These are phyloP conservation scores for Catharus ustulatus DNA, from an alignment of 2,797 vertebrate species.

Conservation along the genomic window DNA sequence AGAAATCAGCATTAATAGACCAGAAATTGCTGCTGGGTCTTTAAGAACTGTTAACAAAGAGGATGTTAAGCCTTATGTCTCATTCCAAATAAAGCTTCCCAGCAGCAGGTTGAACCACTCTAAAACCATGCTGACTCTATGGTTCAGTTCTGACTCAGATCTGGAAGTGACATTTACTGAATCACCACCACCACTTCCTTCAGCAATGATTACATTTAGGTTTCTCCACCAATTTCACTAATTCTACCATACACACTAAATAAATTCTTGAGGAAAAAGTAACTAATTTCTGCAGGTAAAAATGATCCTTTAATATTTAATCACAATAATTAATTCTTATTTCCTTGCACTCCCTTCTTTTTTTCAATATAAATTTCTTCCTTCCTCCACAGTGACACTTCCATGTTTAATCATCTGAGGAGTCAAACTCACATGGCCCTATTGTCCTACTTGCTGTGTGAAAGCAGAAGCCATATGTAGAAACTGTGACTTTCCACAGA, in stretches of 20 bases:
- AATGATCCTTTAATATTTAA: neutral
- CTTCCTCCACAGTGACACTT: neutral
- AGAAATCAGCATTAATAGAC: neutral
- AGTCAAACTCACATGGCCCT: neutral
- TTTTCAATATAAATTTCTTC: neutral
- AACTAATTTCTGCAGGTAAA: neutral
- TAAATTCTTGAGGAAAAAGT: neutral
- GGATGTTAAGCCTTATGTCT: neutral
- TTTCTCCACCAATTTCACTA: neutral
- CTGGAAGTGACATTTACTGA: conserved; percentile 23
- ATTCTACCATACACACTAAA: neutral
- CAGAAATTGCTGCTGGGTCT: neutral
- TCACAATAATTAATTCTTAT: neutral
- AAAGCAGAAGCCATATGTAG: neutral
- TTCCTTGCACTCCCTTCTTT: neutral
- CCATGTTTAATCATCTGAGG: neutral
- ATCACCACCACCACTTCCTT: conserved; percentile 39
- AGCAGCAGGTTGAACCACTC: neutral
- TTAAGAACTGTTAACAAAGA: neutral
- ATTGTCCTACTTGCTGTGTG: neutral
- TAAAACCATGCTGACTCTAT: neutral
- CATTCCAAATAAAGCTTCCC: neutral
- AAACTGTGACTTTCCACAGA: neutral
- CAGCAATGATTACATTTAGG: neutral
- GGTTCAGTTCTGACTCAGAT: conserved; percentile 32